Conservation (phyloP, 2,888 invertebrate species). For the Sinodicranocentrus sp. region DNA sequence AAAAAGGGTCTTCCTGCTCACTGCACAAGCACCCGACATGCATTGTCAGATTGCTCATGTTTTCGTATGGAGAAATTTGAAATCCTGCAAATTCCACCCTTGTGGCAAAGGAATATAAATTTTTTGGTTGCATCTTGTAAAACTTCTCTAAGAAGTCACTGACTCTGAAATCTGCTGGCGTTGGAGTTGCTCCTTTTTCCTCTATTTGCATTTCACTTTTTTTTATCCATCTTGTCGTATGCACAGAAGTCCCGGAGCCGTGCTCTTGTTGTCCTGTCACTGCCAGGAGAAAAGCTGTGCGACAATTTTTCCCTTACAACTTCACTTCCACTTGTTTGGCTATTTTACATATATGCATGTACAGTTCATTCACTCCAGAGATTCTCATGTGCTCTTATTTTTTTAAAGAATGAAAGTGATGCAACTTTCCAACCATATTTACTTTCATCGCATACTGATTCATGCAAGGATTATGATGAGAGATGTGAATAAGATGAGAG, state of each 20-base stretch:
- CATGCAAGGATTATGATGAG: neutral
- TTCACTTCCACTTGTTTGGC: constrained; percentile 43
- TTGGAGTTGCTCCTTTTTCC: constrained; percentile 4
- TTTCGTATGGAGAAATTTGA: constrained; percentile 38
- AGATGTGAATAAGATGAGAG: constrained; percentile 2
- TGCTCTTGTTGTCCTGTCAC: constrained; percentile 8
- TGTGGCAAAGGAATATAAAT: constrained; percentile 38
- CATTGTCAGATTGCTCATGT: constrained; percentile 43
- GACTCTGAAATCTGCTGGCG: constrained; percentile 42
- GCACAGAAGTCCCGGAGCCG: too few relatives aligned
- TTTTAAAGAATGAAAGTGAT: too few relatives aligned
- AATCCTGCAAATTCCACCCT: constrained; percentile 53
- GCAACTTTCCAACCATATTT: neutral
- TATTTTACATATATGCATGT: constrained; percentile 25
- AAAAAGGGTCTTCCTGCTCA: too few relatives aligned
- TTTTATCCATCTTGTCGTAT: neutral
- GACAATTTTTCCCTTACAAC: too few relatives aligned
- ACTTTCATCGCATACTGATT: neutral
- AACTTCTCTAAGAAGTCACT: constrained; percentile 35
- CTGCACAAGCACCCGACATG: neutral
- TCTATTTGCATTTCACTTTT: constrained; percentile 31
- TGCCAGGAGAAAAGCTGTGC: too few relatives aligned
- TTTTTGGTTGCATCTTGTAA: constrained; percentile 53
- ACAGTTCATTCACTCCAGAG: neutral
- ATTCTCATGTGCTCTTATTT: too few relatives aligned